Conservation (phyloP, 2,888 invertebrate species). For the Exocentrus adspersus region DNA sequence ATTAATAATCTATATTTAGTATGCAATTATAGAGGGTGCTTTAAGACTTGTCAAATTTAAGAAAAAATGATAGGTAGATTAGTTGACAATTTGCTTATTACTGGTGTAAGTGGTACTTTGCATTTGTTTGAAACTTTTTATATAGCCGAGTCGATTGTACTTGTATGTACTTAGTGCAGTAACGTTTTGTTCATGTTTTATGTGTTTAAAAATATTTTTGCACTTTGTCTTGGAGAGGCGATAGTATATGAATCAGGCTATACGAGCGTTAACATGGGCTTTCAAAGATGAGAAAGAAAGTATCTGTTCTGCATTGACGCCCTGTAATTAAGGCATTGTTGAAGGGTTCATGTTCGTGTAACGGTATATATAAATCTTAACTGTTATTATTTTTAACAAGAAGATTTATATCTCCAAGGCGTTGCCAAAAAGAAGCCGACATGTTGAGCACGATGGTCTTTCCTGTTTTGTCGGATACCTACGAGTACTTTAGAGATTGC, state of each 20-base stretch:
- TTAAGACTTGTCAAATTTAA: neutral
- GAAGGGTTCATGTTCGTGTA: constrained; percentile 12
- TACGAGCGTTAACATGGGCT: too few species aligned
- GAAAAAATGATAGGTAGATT: neutral
- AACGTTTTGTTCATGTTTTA: neutral
- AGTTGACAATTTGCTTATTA: neutral
- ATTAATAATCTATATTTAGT: constrained; percentile 2
- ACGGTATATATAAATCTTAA: constrained; percentile 6
- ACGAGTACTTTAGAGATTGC: too few species aligned
- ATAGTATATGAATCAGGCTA: neutral
- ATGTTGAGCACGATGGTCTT: neutral
- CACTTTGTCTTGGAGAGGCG: neutral
- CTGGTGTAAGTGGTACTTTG: too few species aligned
- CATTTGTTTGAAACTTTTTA: too few species aligned
- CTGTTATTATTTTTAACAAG: neutral
- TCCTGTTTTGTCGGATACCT: neutral
- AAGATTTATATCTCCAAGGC: neutral
- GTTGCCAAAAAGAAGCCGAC: neutral
- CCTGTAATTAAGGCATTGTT: constrained; percentile 15
- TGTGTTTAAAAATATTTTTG: neutral
- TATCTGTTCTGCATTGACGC: neutral
- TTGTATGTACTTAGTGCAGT: too few species aligned
- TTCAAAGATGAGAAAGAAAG: neutral
- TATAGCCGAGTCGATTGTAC: too few species aligned
- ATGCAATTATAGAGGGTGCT: neutral